Evolutionary conservation across 2,888 invertebrate genomes (phyloP).

Genomic region (Willowsia nigromaculata): DNA sequence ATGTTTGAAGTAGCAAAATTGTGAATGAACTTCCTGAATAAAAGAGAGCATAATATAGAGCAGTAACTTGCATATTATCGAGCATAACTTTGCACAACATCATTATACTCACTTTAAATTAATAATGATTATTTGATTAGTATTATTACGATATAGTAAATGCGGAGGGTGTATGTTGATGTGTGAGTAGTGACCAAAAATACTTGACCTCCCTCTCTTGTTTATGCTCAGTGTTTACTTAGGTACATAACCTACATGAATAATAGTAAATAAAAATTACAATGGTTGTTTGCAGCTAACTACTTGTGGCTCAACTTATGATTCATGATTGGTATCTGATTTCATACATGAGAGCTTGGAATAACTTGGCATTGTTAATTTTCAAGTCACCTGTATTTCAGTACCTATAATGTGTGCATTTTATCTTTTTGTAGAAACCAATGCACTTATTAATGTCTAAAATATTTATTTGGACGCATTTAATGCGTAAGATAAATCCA

Average conservation of each 20-base stretch:
- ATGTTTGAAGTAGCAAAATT: background rate
- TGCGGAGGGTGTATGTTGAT: background rate
- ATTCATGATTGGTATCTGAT: constrained; percentile 34
- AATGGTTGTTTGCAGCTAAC: no score
- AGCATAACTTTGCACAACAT: background rate
- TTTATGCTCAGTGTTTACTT: background rate
- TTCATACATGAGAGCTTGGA: constrained; percentile 54
- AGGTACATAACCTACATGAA: no score
- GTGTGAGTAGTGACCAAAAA: background rate
- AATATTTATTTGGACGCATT: background rate
- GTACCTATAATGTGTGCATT: background rate
- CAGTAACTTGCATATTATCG: background rate
- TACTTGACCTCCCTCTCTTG: background rate
- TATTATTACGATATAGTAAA: background rate
- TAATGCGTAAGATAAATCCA: no score
- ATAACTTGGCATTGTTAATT: constrained; percentile 44
- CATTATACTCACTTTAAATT: background rate
- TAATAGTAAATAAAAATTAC: no score
- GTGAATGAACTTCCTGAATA: background rate
- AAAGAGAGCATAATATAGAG: no score
- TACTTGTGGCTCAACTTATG: background rate
- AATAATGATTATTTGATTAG: background rate
- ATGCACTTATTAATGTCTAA: background rate
- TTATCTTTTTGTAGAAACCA: background rate
- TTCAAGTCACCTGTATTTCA: constrained; percentile 10